Percentiles rank a stretch among this genome's conserved stretches.
Conservation (phyloP, 2,797 vertebrate genomes). For the Onychomys leucogaster region DNA sequence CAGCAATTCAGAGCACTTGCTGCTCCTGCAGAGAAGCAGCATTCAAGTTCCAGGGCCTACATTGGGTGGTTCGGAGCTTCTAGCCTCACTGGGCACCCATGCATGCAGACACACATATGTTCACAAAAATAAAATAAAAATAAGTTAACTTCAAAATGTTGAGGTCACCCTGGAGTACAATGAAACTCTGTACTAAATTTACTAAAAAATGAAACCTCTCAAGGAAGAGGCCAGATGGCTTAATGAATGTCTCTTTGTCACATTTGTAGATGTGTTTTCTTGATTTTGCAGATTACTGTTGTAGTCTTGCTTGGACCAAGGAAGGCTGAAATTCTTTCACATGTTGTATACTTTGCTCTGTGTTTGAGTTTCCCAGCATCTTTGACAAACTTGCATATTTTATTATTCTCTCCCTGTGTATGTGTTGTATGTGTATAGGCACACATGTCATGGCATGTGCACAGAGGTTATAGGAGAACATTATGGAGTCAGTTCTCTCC, state of each 20-base stretch:
- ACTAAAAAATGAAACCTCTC: not conserved
- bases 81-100: not conserved
- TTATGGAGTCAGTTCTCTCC: not conserved
- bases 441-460: not conserved
- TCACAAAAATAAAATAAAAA: not conserved
- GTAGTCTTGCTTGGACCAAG: not conserved
- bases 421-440: not conserved
- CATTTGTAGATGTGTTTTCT: slow-evolving; percentile 15
- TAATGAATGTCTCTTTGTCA: slow-evolving; percentile 30
- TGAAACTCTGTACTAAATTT: not conserved
- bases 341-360: not conserved
- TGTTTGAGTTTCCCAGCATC: slow-evolving; percentile 21
- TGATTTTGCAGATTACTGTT: slow-evolving; percentile 13
- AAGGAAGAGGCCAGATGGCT: slow-evolving; percentile 30
- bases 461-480: not conserved
- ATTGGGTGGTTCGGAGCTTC: not conserved
- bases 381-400: not conserved
- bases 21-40: not conserved
- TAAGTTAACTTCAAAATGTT: not conserved
- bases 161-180: not conserved
- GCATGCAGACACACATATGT: not conserved
- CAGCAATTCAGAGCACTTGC: no score
- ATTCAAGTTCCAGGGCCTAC: not conserved
- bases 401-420: not conserved
- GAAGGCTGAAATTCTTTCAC: slow-evolving; percentile 5